Evolutionary conservation across 2,113 vertebrate species (phyloP).

Genomic region (Pterophyllum scalare): DNA sequence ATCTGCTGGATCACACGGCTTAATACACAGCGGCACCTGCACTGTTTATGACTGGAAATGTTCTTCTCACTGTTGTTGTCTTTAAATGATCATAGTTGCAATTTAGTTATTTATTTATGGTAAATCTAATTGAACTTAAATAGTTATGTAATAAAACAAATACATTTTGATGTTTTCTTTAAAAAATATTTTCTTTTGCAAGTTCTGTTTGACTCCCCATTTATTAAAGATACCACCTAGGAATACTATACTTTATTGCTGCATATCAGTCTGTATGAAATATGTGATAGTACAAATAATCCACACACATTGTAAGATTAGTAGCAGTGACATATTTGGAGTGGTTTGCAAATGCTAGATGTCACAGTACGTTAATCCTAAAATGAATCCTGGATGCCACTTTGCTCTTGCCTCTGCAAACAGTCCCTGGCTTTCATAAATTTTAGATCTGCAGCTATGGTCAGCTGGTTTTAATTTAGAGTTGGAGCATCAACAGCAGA

Average conservation of each 20-base stretch:
- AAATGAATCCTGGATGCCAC: slow-evolving; percentile 31
- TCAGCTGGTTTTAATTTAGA: slow-evolving; percentile 53
- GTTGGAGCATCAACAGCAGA: slow-evolving; percentile 38
- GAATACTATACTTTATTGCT: neutral
- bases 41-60: neutral
- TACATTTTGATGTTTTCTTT: neutral
- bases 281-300: neutral
- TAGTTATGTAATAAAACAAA: neutral
- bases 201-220: neutral
- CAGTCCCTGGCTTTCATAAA: slow-evolving; percentile 2
- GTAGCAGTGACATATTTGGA: slow-evolving; percentile 3
- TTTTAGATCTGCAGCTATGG: slow-evolving; percentile 4
- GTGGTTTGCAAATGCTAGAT: neutral
- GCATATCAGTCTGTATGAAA: neutral
- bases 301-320: neutral
- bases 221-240: neutral
- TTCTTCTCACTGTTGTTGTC: neutral
- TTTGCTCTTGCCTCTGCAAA: slow-evolving; percentile 22
- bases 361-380: slow-evolving; percentile 35
- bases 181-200: neutral
- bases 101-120: neutral
- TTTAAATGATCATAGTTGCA: neutral
- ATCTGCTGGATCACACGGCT: neutral
- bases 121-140: neutral
- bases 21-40: neutral